These are phyloP conservation scores for Cheilosia pagana DNA, from an alignment of 2,888 invertebrate genomes.

Conservation along the genomic window DNA sequence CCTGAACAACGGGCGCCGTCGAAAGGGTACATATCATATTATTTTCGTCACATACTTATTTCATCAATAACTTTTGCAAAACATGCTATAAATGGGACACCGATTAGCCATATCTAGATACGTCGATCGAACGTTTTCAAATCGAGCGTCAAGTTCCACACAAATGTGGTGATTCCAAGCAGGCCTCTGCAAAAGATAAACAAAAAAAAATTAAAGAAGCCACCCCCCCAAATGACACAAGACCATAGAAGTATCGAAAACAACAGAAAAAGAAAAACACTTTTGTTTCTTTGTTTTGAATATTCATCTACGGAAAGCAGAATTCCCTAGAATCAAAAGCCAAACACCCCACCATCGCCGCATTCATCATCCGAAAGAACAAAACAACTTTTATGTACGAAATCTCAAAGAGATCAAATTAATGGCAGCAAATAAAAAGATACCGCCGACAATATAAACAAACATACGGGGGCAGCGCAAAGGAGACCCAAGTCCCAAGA, in stretches of 20 bases:
- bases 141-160: background rate
- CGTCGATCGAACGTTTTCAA: background rate
- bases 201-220: background rate
- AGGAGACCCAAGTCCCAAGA: slow-evolving; percentile 19
- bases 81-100: too few relatives aligned
- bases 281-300: slow-evolving; percentile 41
- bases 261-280: slow-evolving; percentile 11
- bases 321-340: slow-evolving; percentile 40
- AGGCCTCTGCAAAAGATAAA: background rate
- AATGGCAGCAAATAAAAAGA: slow-evolving; percentile 73
- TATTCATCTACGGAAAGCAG: slow-evolving; percentile 32
- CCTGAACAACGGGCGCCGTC: too few relatives aligned
- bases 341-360: background rate
- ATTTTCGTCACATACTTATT: too few relatives aligned
- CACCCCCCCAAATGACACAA: slow-evolving; percentile 1
- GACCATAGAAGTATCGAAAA: background rate
- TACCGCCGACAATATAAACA: slow-evolving; percentile 69
- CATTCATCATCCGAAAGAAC: slow-evolving; percentile 28
- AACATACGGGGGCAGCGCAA: slow-evolving; percentile 35
- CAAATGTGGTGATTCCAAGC: background rate
- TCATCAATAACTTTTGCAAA: too few relatives aligned
- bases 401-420: slow-evolving; percentile 75
- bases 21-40: too few relatives aligned
- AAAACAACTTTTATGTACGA: slow-evolving; percentile 69
- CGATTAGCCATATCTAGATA: too few relatives aligned